Evolutionary conservation across 2,797 vertebrate genomes (phyloP), one percentile per base, ranked within the genome.

Genomic region (Tapirus indicus): DNA sequence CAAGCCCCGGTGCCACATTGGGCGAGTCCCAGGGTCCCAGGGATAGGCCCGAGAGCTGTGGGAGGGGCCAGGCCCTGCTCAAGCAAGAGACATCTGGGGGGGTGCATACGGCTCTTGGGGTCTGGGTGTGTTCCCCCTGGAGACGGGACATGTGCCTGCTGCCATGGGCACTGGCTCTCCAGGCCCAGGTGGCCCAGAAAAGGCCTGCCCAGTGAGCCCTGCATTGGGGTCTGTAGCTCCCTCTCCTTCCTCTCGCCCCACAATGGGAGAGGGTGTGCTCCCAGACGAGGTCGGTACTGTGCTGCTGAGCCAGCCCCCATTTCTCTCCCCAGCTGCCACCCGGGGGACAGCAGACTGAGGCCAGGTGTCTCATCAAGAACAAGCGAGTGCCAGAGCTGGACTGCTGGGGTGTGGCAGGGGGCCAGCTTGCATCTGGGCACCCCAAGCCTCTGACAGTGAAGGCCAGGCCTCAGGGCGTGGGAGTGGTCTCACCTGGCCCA

Each of bases 151-250:
- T 1, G 4, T 49, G 58, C 47, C 85, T 68, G 60, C 52, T 7
- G 0, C 91, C 2, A 3, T 0, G 0, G 56, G 7, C 77, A 13
- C 35, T 1, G 44, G 10, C 66, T 32, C 35, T 7, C 1, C 52
- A 23, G 71, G 72, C 17, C 38, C 14, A 17, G 80, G 77, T 17
- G 25, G 58, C 78, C 69, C 0, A 0, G 54, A 32, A 23, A 12
- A 32, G 32, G 64, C 66, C 49, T 18, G 12, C 49, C 32, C 56
- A 18, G 13, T 10, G 54, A 23, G 12, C 32, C 66, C 66, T 20
- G 41, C 38, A 21, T 8, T 6, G 56, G 44, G 44, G 79, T 44
- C 47, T 9, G 35, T 3, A 2, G 16, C 32, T 10, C 54, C 56
- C 35, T 29, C 32, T 23, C 49, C n/a, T 87, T 3, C 25, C 21